Base-by-base conservation (phyloP, 1,140 invertebrate species). In the Macrocentrus cingulum region DNA sequence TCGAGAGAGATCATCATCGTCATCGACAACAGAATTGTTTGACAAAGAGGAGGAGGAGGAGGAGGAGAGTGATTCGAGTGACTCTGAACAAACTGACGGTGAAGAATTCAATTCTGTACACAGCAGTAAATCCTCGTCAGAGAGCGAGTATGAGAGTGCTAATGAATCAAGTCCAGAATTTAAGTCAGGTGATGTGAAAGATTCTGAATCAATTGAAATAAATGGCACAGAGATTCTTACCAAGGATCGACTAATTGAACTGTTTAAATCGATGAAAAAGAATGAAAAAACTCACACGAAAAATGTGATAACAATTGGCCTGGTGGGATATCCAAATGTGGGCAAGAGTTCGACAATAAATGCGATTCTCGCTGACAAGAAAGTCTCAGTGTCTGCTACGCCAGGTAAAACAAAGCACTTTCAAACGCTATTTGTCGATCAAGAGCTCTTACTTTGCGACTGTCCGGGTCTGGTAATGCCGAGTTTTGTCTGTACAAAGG, bases 281-380 rank as follows among this genome's bases (percentile, higher is more conserved):
- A 81, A 75, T 2, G 2, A 45, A 11, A 65, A 74, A 53, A 88
- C 84, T 60, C 81, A 84, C 61, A 85, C 77, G 1, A 72, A 81
- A 39, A 80, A 75, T 37, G 69, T 88, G 9, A 84, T 88, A 0
- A 94, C 92, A 29, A 85, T 98, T 61, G 95, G 95, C 37, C 84
- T 98, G 76, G 94, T 98, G 64, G 97, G 98, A 0, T 99, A 99
- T 83, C 97, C 97, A 1, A 99, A 99, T 84, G 98, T 99, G 29
- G 98, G 98, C 11, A 99, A 99, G 82, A 98, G 95, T 81, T 99
- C 96, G 42, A 98, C 96, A 2, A 97, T 99, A 32, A 99, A 99
- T 85, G 84, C 93, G 2, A 77, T 99, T 37, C 81, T 99, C 71
- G 85, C 87, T 54, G 82, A 84, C 9, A 99, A 99, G 75, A 98